Base-by-base conservation (phyloP, 2,113 vertebrate species). In the Sminthopsis crassicaudata region DNA sequence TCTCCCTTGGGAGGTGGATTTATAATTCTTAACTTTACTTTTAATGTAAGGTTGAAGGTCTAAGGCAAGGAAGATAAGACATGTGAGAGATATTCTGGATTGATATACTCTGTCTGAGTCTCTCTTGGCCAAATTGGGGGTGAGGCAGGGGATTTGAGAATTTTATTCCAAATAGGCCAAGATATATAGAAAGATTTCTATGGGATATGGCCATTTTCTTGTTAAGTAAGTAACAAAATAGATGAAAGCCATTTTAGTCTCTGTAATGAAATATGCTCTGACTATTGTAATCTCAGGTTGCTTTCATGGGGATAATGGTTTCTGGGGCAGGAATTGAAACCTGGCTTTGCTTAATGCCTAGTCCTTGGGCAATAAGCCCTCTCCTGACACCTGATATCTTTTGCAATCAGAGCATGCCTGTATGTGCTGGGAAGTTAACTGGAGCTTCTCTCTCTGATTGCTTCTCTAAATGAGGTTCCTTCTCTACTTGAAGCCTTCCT, bases 391-490 rank as follows among this genome's bases (percentile, higher is more conserved):
- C 0, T 76, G 90, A 53, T 23, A 91, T 91, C 53, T 60, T 92
- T 91, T 93, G 30, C 42, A 46, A 91, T 46, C 46, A 91, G 50
- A 50, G 22, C 46, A 46, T 88, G 46, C 0, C 53, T 25, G 55
- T 46, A 67, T 25, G 55, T 46, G 50, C 12, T 26, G 51, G 90
- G 53, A 4, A 60, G 42, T 52, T 30, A 60, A 48, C 25, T 16
- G 42, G 92, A 42, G 19, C 25, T 12, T 7, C 19, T 48, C 93
- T 88, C 52, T 12, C 94, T 84, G 48, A 84, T 57, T 8, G 8
- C 92, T 91, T 96, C 91, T 94, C 76, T 88, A 91, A 92, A 94
- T 84, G 48, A 90, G 53, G 14, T 46, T 91, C 16, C 50, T 53
- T 93, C 90, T 30, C 36, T 76, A 19, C 60, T 76, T n/a, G n/a